Evolutionary conservation across 2,797 vertebrate genomes (phyloP).

Genomic region (Pygocentrus nattereri): DNA sequence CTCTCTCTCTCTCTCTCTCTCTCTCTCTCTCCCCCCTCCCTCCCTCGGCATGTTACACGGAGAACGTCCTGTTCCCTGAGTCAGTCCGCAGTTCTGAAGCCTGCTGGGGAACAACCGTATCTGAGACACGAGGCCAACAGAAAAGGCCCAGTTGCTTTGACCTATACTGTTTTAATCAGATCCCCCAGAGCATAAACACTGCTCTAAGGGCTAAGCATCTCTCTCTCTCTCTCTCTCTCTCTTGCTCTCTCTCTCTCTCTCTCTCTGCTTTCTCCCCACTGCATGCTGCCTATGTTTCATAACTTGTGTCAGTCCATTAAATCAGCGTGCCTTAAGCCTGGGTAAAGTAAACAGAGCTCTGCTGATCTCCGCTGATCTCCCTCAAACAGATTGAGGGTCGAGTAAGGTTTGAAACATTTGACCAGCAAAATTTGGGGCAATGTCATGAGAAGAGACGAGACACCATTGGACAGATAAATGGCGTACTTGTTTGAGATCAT

Average conservation of each 20-base stretch:
- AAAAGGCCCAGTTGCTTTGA: slow-evolving; percentile 54
- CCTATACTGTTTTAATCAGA: slow-evolving; percentile 57
- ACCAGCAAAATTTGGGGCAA: slow-evolving; percentile 5
- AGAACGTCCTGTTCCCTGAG: slow-evolving; percentile 49
- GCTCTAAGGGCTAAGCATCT: slow-evolving; percentile 39
- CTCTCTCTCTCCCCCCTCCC: neutral
- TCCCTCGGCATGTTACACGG: slow-evolving; percentile 14
- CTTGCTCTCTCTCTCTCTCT: slow-evolving; percentile 1
- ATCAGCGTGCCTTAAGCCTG: slow-evolving; percentile 42
- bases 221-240: neutral
- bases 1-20: neutral
- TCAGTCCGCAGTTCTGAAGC: slow-evolving; percentile 27
- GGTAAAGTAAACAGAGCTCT: slow-evolving; percentile 37
- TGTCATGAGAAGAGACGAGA: neutral
- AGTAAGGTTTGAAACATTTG: slow-evolving; percentile 20
- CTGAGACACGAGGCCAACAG: slow-evolving; percentile 39
- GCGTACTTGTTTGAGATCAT: neutral
- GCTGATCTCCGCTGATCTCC: slow-evolving; percentile 10
- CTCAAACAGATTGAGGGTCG: slow-evolving; percentile 4
- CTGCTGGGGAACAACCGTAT: slow-evolving; percentile 32
- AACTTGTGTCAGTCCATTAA: slow-evolving; percentile 53
- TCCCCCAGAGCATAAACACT: slow-evolving; percentile 56
- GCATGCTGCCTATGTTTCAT: slow-evolving; percentile 36
- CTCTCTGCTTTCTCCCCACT: slow-evolving; percentile 6
- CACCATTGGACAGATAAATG: slow-evolving; percentile 5